phyloP scores from a whole-genome alignment of 2,888 invertebrate species.

The Volucella bombylans region DNA sequence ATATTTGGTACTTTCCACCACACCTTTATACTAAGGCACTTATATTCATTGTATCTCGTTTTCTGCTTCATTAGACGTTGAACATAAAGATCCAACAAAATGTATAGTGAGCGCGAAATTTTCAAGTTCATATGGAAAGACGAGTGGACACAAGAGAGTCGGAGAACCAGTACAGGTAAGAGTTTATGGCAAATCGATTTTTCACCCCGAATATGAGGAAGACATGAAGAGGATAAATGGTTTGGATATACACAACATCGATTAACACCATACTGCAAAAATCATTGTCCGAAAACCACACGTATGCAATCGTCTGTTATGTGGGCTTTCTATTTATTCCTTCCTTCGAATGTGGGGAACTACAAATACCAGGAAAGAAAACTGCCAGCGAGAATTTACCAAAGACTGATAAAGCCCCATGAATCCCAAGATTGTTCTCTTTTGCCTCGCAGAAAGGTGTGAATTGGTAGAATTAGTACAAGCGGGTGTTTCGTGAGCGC shows the following conservation, averaged over 20 bases:
- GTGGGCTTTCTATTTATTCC: neutral
- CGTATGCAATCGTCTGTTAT: neutral
- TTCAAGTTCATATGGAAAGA: conserved; percentile 51
- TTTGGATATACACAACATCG: conserved; percentile 37
- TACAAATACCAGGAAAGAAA: conserved; percentile 6
- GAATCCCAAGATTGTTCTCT: conserved; percentile 25
- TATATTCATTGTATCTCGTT: conserved; percentile 30
- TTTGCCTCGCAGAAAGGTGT: neutral
- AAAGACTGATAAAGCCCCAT: conserved; percentile 4
- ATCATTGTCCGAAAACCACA: neutral
- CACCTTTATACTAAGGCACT: conserved; percentile 14
- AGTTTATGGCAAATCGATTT: neutral
- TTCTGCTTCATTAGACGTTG: conserved; percentile 37
- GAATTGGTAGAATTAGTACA: neutral
- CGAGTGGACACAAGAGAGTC: neutral
- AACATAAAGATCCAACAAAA: neutral
- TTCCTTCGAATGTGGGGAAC: neutral
- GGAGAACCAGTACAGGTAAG: neutral
- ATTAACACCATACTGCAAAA: conserved; percentile 27
- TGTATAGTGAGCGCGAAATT: neutral
- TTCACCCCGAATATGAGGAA: conserved; percentile 6
- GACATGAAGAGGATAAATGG: conserved; percentile 12
- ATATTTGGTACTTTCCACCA: conserved; percentile 40
- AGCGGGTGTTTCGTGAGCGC: neutral
- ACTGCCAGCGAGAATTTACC: conserved; percentile 11